A percentile compares a stretch with the other conserved stretches of the same genome.
phyloP scores from a whole-genome alignment of 2,113 vertebrate species.

The Apodemus speciosus region DNA sequence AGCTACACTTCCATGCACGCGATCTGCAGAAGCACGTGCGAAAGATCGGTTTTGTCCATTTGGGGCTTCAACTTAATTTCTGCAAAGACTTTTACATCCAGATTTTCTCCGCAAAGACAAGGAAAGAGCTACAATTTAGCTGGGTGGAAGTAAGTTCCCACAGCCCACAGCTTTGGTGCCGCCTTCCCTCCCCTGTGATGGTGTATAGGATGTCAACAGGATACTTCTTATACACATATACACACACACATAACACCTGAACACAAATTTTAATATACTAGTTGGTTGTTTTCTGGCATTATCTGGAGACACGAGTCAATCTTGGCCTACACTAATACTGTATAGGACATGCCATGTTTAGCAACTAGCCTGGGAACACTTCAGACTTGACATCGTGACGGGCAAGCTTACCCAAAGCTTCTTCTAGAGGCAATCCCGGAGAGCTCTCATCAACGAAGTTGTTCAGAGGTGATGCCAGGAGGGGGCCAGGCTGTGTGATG shows the following conservation, averaged over 20 bases:
- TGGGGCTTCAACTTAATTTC: not conserved
- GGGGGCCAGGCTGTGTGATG: constrained; percentile 89
- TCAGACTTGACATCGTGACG: constrained; percentile 62
- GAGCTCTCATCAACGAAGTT: constrained; percentile 93
- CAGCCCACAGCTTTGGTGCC: not conserved
- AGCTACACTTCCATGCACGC: constrained; percentile 90
- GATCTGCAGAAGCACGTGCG: constrained; percentile 83
- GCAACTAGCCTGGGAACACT: constrained; percentile 69
- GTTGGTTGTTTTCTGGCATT: constrained; percentile 72
- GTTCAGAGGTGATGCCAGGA: constrained; percentile 91
- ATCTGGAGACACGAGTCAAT: constrained; percentile 75
- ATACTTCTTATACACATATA: not conserved
- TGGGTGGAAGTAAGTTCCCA: not conserved
- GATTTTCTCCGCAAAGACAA: constrained; percentile 39
- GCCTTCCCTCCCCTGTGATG: not conserved
- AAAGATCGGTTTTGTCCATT: constrained; percentile 61
- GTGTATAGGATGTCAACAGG: not conserved
- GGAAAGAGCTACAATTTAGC: not conserved
- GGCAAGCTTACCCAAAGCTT: constrained; percentile 91
- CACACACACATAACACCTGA: constrained; percentile 38
- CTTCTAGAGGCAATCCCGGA: constrained; percentile 89
- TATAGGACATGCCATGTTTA: constrained; percentile 65
- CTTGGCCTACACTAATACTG: constrained; percentile 63
- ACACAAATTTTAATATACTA: constrained; percentile 69
- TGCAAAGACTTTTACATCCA: constrained; percentile 71